Percentiles rank a stretch among this genome's conserved stretches.
phyloP scores from a whole-genome alignment of 2,113 vertebrate genomes.

The Hystrix brachyura region DNA sequence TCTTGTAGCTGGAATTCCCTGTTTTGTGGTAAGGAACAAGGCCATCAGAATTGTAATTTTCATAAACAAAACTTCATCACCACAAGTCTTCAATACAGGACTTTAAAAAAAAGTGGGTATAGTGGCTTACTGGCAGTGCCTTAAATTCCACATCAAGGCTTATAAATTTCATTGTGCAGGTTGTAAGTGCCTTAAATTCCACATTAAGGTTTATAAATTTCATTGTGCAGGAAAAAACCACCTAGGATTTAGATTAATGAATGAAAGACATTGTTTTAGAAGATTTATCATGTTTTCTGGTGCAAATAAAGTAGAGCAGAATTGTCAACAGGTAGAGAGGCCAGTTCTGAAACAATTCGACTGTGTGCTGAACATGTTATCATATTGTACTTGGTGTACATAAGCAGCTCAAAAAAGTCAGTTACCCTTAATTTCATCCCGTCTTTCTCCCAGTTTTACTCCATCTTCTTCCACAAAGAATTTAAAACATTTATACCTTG shows the following conservation, averaged over 20 bases:
- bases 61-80: not conserved
- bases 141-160: not conserved
- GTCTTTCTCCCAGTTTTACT: constrained; percentile 24
- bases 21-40: not conserved
- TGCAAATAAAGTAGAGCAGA: not conserved
- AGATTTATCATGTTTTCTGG: not conserved
- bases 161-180: not conserved
- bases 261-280: not conserved
- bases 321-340: not conserved
- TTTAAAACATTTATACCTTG: not conserved
- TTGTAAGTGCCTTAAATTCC: not conserved
- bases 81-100: not conserved
- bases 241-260: not conserved
- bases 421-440: not conserved
- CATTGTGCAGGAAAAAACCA: not conserved
- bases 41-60: not conserved
- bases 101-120: not conserved
- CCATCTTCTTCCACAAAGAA: not conserved
- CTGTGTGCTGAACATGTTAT: not conserved
- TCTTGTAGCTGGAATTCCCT: not conserved
- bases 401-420: not conserved
- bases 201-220: not conserved
- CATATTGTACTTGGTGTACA: not conserved
- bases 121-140: not conserved
- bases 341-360: not conserved